Evolutionary conservation across 2,113 vertebrate species (phyloP).

Genomic region (Spizaetus ornatus): DNA sequence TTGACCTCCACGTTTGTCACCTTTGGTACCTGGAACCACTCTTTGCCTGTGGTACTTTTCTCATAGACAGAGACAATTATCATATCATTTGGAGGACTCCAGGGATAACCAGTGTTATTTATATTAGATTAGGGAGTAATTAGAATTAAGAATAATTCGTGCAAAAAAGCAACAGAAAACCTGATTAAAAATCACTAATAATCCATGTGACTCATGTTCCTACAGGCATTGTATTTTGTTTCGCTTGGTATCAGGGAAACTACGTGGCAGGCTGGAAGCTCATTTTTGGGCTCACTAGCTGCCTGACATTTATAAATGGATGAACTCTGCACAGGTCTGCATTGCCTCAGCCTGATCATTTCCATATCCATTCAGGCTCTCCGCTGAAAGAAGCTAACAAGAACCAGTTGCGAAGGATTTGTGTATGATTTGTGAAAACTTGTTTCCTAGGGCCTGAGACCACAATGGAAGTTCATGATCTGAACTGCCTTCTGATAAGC

Average conservation of each 20-base stretch:
- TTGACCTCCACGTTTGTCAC: not conserved
- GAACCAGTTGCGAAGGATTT: not conserved
- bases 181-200: constrained; percentile 1
- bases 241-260: not conserved
- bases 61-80: not conserved
- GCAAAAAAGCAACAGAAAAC: not conserved
- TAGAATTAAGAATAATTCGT: not conserved
- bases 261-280: not conserved
- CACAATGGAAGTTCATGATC: not conserved
- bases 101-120: not conserved
- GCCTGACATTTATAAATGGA: not conserved
- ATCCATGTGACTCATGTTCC: not conserved
- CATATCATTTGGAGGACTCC: not conserved
- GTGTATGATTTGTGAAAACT: not conserved
- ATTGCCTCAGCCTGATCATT: not conserved
- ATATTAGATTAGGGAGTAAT: constrained; percentile 3
- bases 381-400: not conserved
- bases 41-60: not conserved
- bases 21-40: not conserved
- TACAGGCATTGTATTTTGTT: not conserved
- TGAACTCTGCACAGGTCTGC: not conserved
- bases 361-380: not conserved
- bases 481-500: not conserved
- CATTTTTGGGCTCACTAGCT: not conserved
- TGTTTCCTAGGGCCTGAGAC: not conserved